Conservation (phyloP, 1,140 invertebrate genomes). For the Zaprionus inermis region DNA sequence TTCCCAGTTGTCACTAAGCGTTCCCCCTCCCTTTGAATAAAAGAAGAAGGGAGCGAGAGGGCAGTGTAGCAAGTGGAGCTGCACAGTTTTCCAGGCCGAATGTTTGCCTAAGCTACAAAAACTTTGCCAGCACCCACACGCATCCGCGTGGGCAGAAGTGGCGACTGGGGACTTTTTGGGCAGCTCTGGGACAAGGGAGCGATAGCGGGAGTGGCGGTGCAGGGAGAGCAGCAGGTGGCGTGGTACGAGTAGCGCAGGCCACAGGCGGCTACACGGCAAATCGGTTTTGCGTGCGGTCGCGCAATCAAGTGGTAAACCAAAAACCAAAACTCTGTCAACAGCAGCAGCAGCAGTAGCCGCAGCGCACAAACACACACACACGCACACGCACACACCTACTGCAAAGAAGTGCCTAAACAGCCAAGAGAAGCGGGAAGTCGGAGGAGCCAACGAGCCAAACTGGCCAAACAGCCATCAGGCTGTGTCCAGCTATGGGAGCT, state of each 20-base stretch:
- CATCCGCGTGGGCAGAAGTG: constrained; percentile 5
- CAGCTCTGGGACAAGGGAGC: neutral
- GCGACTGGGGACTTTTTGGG: constrained; percentile 11
- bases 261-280: constrained; percentile 54
- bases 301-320: constrained; percentile 63
- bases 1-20: constrained; percentile 18
- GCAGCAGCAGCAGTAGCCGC: constrained; percentile 23
- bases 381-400: constrained; percentile 15
- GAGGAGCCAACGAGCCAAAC: constrained; percentile 1
- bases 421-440: neutral
- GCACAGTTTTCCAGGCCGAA: constrained; percentile 23
- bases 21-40: neutral
- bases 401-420: constrained; percentile 29
- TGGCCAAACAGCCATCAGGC: constrained; percentile 3
- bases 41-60: neutral
- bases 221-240: constrained; percentile 8
- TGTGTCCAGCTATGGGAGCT: constrained; percentile 10
- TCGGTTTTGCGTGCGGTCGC: constrained; percentile 66
- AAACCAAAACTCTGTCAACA: constrained; percentile 60
- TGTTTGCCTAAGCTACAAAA: constrained; percentile 41
- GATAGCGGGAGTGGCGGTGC: too few relatives aligned
- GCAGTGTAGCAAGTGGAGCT: neutral
- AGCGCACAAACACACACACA: constrained; percentile 18
- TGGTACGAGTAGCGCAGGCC: constrained; percentile 27
- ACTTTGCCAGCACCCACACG: constrained; percentile 34